These are phyloP conservation scores for Felis chaus DNA, from an alignment of 2,113 vertebrate genomes.

Conservation along the genomic window DNA sequence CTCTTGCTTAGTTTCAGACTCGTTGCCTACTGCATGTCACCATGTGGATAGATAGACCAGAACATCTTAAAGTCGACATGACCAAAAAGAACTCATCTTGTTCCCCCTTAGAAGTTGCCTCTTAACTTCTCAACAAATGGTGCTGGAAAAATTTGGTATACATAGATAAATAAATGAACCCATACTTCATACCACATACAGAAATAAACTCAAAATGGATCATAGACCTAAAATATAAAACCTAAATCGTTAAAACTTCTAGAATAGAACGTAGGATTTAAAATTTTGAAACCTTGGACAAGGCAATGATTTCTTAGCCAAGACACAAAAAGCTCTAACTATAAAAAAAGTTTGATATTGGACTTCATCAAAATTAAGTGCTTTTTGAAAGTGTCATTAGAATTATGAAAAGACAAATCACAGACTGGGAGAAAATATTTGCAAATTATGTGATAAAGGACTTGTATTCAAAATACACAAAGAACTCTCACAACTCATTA, in stretches of 20 bases:
- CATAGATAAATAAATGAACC: background rate
- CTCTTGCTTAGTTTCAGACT: background rate
- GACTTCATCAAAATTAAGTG: background rate
- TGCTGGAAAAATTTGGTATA: background rate
- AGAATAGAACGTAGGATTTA: background rate
- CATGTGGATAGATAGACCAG: background rate
- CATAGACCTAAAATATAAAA: background rate
- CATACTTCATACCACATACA: background rate
- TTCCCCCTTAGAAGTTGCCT: background rate
- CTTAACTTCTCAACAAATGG: background rate
- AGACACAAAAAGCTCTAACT: background rate
- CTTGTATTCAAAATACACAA: background rate
- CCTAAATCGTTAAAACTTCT: background rate
- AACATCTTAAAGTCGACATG: background rate
- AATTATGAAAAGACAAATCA: background rate
- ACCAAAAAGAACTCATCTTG: background rate
- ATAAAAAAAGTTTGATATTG: background rate
- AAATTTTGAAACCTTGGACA: background rate
- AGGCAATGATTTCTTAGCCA: background rate
- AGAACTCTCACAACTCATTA: background rate
- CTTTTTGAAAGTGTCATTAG: conserved; percentile 5
- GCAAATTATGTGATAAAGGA: background rate
- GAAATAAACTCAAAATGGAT: background rate
- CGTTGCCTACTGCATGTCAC: background rate
- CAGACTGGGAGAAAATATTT: background rate